Percentiles rank a stretch among this genome's conserved stretches.
Conservation (phyloP, 1,140 invertebrate genomes). For the Medauroidea extradentata region DNA sequence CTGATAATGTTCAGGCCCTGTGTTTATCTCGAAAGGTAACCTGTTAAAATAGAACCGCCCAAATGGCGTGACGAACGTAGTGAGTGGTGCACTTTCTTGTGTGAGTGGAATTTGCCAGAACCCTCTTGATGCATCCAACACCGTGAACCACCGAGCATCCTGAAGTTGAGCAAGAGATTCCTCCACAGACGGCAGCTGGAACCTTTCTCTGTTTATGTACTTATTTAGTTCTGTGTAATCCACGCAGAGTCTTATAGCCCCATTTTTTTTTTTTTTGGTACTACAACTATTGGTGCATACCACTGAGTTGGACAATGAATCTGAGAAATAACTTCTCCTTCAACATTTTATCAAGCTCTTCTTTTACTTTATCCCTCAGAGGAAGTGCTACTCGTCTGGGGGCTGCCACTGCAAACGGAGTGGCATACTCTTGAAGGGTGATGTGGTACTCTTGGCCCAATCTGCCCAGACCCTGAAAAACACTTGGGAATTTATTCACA, state of each 20-base stretch:
- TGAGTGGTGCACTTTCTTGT: slow-evolving; percentile 17
- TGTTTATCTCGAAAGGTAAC: slow-evolving; percentile 18
- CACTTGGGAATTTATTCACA: no score
- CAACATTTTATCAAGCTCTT: slow-evolving; percentile 25
- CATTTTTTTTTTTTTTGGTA: slow-evolving; percentile 39
- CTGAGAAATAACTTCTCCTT: slow-evolving; percentile 28
- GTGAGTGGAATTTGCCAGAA: slow-evolving; percentile 22
- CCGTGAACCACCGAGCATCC: slow-evolving; percentile 14
- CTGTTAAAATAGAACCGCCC: slow-evolving; percentile 19
- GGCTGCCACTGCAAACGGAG: slow-evolving; percentile 14
- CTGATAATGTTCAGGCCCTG: slow-evolving; percentile 14
- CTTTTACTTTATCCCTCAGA: slow-evolving; percentile 24
- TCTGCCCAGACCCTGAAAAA: no score
- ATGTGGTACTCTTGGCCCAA: no score
- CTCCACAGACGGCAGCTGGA: slow-evolving; percentile 9
- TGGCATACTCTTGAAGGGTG: no score
- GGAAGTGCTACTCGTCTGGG: slow-evolving; percentile 32
- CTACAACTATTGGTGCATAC: slow-evolving; percentile 40
- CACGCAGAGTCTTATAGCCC: slow-evolving; percentile 38
- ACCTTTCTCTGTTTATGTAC: slow-evolving; percentile 25
- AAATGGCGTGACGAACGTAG: slow-evolving; percentile 27
- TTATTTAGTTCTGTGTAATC: slow-evolving; percentile 37
- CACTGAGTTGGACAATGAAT: slow-evolving; percentile 38
- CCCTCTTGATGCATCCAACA: slow-evolving; percentile 21
- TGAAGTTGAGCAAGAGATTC: neutral